Percentiles rank a stretch among this genome's conserved stretches.
phyloP scores from a whole-genome alignment of 2,797 vertebrate species.

The Sebastes umbrosus region DNA sequence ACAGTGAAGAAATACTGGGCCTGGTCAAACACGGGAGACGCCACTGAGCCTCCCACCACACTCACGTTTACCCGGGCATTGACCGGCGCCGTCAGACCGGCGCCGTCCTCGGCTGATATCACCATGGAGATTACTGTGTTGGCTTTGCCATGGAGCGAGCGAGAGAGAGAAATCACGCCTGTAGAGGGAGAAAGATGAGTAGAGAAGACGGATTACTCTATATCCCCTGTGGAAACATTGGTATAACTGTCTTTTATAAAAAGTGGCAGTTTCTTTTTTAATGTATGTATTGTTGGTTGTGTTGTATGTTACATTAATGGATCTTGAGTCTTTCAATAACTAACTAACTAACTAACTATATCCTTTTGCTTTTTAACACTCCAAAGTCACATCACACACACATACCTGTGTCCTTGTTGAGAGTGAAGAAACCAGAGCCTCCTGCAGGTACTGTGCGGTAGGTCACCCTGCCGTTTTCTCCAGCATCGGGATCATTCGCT shows the following conservation, averaged over 20 bases:
- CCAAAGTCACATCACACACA: neutral
- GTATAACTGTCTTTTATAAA: too few relatives aligned
- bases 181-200: neutral
- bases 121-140: slow-evolving; percentile 92
- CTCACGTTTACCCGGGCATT: slow-evolving; percentile 94
- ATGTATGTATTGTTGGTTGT: too few relatives aligned
- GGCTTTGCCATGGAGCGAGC: slow-evolving; percentile 90
- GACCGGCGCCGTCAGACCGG: slow-evolving; percentile 86
- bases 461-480: slow-evolving; percentile 88
- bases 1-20: slow-evolving; percentile 93
- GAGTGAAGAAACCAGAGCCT: slow-evolving; percentile 88
- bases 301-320: too few relatives aligned
- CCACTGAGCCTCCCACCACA: slow-evolving; percentile 89
- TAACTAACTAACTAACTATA: neutral
- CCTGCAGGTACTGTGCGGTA: slow-evolving; percentile 88
- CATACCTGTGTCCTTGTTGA: slow-evolving; percentile 92
- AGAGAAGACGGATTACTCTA: neutral
- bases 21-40: slow-evolving; percentile 91
- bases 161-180: slow-evolving; percentile 93
- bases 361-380: neutral
- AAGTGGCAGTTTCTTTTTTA: too few relatives aligned
- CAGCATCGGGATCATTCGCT: slow-evolving; percentile 94
- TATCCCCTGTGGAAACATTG: too few relatives aligned
- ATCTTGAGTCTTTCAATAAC: too few relatives aligned
- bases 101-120: slow-evolving; percentile 90